phyloP scores from a whole-genome alignment of 2,113 vertebrate species.

The Percina caprodes region DNA sequence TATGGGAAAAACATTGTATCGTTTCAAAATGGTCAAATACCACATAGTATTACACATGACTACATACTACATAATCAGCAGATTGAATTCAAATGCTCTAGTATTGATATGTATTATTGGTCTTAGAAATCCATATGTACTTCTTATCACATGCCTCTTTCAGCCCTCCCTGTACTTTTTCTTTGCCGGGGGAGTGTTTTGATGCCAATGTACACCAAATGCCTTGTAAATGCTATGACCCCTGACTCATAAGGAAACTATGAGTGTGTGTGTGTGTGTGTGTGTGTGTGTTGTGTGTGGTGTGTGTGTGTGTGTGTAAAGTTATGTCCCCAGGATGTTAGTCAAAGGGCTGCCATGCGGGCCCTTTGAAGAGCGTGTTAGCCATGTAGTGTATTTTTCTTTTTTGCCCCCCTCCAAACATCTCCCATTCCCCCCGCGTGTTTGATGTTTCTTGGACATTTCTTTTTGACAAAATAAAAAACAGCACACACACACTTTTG shows the following conservation, averaged over 20 bases:
- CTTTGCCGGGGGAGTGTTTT: slow-evolving; percentile 36
- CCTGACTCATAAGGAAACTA: slow-evolving; percentile 54
- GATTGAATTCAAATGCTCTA: background rate
- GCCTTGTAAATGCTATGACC: slow-evolving; percentile 59
- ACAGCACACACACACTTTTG: slow-evolving; percentile 8
- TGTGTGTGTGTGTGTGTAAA: slow-evolving; percentile 14
- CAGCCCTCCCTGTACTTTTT: no score
- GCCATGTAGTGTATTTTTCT: slow-evolving; percentile 50
- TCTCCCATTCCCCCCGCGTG: slow-evolving; percentile 29
- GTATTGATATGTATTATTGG: background rate
- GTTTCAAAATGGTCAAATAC: background rate
- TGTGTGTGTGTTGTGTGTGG: slow-evolving; percentile 28
- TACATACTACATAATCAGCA: background rate
- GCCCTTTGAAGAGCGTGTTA: slow-evolving; percentile 60
- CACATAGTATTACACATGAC: background rate
- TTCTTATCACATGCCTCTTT: background rate
- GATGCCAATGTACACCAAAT: slow-evolving; percentile 45
- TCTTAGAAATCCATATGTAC: background rate
- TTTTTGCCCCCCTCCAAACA: slow-evolving; percentile 11
- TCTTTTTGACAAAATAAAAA: slow-evolving; percentile 25
- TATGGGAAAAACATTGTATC: background rate
- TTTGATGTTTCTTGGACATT: slow-evolving; percentile 70
- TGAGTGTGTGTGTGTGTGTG: slow-evolving; percentile 33
- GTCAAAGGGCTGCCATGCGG: slow-evolving; percentile 43
- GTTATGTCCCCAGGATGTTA: slow-evolving; percentile 57